phyloP scores from a whole-genome alignment of 1,140 invertebrate species.

The Ips typographus region DNA sequence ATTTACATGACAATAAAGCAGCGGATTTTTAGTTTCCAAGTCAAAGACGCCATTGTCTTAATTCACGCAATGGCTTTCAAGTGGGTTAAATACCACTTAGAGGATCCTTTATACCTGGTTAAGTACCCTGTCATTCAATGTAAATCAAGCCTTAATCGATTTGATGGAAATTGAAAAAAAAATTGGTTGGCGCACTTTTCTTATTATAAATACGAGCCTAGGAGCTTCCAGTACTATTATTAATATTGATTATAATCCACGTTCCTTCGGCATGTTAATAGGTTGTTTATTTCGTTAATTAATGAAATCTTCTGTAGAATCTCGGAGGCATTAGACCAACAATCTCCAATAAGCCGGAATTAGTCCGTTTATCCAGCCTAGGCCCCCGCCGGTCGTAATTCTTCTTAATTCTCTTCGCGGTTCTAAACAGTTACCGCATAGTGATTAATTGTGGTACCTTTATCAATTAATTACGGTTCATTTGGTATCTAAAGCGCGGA shows the following conservation, averaged over 20 bases:
- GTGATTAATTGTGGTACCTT: conserved; percentile 15
- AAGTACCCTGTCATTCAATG: conserved; percentile 1
- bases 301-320: conserved; percentile 11
- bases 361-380: conserved; percentile 8
- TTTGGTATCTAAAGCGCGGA: conserved; percentile 8
- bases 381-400: background rate
- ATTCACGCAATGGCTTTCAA: conserved; percentile 6
- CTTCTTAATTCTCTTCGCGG: conserved; percentile 11
- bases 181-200: background rate
- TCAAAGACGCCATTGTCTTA: conserved; percentile 4
- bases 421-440: conserved; percentile 7
- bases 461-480: conserved; percentile 18
- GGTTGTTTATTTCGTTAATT: conserved; percentile 20
- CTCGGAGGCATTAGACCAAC: conserved; percentile 3
- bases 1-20: background rate
- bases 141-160: background rate
- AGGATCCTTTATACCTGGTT: background rate
- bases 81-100: conserved; percentile 1
- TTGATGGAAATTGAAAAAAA: background rate
- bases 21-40: background rate
- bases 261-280: conserved; percentile 10
- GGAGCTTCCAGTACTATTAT: no score
- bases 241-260: conserved; percentile 14
- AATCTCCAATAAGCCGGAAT: conserved; percentile 21
- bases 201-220: no score